Evolutionary conservation across 2,113 vertebrate genomes (phyloP), one percentile per base, ranked within the genome.

Genomic region (Gobius niger): DNA sequence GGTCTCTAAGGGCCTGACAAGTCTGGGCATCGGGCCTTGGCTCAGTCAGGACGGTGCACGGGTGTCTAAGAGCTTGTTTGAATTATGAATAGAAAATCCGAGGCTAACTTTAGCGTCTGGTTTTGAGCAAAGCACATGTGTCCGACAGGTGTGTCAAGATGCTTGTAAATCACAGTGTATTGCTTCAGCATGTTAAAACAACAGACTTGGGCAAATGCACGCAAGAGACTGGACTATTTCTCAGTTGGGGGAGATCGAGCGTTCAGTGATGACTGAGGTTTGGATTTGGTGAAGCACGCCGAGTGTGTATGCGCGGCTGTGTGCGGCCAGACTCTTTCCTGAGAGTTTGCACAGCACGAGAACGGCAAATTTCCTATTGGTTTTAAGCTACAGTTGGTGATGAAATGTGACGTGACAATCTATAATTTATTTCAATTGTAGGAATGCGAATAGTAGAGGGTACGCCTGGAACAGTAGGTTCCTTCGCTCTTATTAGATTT

Each of bases 321-420:
- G 56, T 47, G 16, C 46, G 12, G 51, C 62, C 46, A 47, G 34
- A 50, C 4, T 67, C 62, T 76, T 77, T 52, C 57, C 67, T 73
- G 69, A 67, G 80, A 74, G 64, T 65, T 11, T 51, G 73, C 64
- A 72, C 70, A n/a, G 49, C n/a, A 51, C 40, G 47, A 47, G 68
- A 65, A 63, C 67, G 64, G 72, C 77, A 63, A 1, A 47, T 60
- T 59, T 70, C 63, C 73, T 40, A 14, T 52, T 4, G 4, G 47
- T 42, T 18, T 41, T 16, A 4, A n/a, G 24, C 62, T 84, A 66
- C 64, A 76, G 11, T 56, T 34, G 61, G 54, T 68, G 67, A 67
- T 78, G 60, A 83, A 82, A 83, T 77, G 60, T 72, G 87, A 86
- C 75, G 73, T 18, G 57, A 57, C 44, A 59, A 75, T 72, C 42